These are phyloP conservation scores for Cyprinus carpio DNA, from an alignment of 2,113 vertebrate genomes.

Conservation along the genomic window DNA sequence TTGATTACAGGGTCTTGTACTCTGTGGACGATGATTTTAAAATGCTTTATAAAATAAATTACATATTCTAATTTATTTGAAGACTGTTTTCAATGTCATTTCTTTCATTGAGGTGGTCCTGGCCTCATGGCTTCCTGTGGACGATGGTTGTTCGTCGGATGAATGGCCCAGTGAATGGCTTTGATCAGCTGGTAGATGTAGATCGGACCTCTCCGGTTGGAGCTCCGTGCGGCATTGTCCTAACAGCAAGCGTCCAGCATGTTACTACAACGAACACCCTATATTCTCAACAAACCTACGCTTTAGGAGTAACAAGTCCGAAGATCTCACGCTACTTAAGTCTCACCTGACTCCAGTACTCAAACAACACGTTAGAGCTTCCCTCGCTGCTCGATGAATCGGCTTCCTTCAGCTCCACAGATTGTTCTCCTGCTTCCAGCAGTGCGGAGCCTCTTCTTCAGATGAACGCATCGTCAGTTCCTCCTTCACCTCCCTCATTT, in stretches of 20 bases:
- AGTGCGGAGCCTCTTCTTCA: too few species aligned
- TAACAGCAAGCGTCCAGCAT: slow-evolving; percentile 99
- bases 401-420: too few species aligned
- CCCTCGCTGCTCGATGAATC: too few species aligned
- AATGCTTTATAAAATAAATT: not conserved
- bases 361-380: too few species aligned
- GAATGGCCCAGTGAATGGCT: slow-evolving; percentile 99
- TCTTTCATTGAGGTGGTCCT: not conserved
- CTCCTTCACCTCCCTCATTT: too few species aligned
- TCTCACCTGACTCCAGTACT: too few species aligned
- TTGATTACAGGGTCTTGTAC: not conserved
- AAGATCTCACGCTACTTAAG: too few species aligned
- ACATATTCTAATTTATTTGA: too few species aligned
- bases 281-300: not conserved
- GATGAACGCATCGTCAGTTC: too few species aligned
- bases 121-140: slow-evolving; percentile 96
- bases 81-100: too few species aligned
- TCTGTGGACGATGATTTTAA: slow-evolving; percentile 7
- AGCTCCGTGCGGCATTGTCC: slow-evolving; percentile 96
- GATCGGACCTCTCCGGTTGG: slow-evolving; percentile 92
- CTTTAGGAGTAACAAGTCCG: not conserved
- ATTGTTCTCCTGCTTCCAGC: too few species aligned
- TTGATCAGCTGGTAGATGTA: slow-evolving; percentile 98
- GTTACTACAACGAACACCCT: slow-evolving; percentile 81
- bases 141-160: slow-evolving; percentile 99